These are phyloP conservation scores for Aurelia sp. DNA, from an alignment of 30 jellyfish, hydroid and myxozoan species.

Conservation along the genomic window DNA sequence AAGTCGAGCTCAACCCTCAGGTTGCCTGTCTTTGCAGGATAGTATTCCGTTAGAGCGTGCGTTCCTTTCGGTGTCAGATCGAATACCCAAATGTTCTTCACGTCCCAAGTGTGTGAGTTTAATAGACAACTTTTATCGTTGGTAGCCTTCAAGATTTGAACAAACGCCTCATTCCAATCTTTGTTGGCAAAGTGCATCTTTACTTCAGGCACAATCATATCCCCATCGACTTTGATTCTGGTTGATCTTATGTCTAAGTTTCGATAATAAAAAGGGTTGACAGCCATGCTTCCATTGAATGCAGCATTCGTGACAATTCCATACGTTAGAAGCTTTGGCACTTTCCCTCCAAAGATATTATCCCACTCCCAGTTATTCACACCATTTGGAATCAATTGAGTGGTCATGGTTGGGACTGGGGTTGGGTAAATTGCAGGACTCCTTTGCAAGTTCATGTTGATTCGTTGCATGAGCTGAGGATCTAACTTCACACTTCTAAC, in stretches of 20 bases:
- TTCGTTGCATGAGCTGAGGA: too few species aligned
- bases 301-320: neutral
- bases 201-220: too few species aligned
- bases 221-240: too few species aligned
- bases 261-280: neutral
- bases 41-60: neutral
- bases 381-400: neutral
- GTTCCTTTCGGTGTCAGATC: neutral
- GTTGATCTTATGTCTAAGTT: too few species aligned
- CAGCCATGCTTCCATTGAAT: neutral
- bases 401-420: neutral
- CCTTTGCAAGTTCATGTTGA: too few species aligned
- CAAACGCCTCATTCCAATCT: neutral
- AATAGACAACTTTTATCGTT: neutral
- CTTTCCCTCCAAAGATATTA: neutral
- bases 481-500: too few species aligned
- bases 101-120: neutral
- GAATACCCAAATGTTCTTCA: neutral
- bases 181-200: neutral
- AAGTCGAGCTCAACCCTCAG: neutral
- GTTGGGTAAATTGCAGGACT: neutral
- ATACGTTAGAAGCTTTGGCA: neutral
- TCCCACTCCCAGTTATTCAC: neutral
- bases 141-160: conserved; percentile 2
- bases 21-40: neutral